Evolutionary conservation across 2,888 invertebrate genomes (phyloP).

Genomic region (Rhaphigaster nebulosa): DNA sequence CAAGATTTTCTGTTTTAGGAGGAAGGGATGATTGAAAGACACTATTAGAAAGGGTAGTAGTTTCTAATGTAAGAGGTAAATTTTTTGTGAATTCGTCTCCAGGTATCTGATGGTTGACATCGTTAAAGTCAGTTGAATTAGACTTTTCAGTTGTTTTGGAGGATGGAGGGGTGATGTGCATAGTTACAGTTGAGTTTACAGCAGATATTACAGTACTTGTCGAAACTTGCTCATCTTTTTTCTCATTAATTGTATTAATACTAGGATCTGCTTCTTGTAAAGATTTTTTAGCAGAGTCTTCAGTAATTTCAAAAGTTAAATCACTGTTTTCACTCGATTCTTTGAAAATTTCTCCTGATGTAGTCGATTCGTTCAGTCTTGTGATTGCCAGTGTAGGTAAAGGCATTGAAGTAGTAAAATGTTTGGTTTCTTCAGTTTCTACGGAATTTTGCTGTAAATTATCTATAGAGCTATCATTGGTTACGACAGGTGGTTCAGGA

Average conservation of each 20-base stretch:
- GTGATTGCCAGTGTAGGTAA: not conserved
- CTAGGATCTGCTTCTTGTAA: conserved; percentile 53
- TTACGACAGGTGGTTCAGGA: not conserved
- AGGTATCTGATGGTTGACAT: conserved; percentile 20
- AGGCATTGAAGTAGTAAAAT: not conserved
- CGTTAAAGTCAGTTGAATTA: conserved; percentile 32
- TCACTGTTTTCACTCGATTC: not conserved
- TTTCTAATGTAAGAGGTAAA: conserved; percentile 43
- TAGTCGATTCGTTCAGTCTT: conserved; percentile 6
- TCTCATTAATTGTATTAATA: conserved; percentile 53
- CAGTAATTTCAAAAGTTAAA: not conserved
- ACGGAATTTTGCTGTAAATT: not conserved
- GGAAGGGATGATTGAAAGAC: not conserved
- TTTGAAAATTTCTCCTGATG: not conserved
- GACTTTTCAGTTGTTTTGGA: conserved; percentile 12
- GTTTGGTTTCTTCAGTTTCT: not conserved
- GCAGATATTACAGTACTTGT: conserved; percentile 53
- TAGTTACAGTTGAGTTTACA: conserved; percentile 46
- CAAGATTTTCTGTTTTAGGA: not conserved
- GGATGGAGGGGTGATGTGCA: not conserved
- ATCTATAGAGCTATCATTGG: not conserved
- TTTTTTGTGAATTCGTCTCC: not conserved
- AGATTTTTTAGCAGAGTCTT: conserved; percentile 25
- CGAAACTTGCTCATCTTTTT: conserved; percentile 38
- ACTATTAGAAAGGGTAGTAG: conserved; percentile 8